phyloP scores from a whole-genome alignment of 2,113 vertebrate species.

The Okapia johnstoni region DNA sequence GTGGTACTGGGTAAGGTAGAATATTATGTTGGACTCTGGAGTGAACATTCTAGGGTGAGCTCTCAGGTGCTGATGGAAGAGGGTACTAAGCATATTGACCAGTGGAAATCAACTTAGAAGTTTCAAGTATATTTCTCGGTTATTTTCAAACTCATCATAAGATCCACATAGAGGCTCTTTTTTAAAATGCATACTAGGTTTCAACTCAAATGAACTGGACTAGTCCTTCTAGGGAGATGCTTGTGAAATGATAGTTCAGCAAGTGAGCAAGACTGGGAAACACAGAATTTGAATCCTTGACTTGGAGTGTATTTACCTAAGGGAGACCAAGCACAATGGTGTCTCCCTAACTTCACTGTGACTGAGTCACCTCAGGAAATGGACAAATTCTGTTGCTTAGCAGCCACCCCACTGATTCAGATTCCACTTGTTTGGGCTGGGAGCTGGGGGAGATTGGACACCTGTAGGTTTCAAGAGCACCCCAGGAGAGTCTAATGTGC shows the following conservation, averaged over 20 bases:
- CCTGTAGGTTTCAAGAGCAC: accelerated
- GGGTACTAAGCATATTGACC: accelerated
- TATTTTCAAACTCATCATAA: not conserved
- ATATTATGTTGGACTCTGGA: not conserved
- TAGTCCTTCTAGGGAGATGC: not conserved
- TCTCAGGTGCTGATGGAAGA: not conserved
- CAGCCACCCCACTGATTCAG: not conserved
- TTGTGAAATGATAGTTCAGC: not conserved
- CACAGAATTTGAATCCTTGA: accelerated
- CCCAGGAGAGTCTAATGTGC: accelerated
- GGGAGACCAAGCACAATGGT: accelerated
- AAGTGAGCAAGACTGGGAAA: not conserved
- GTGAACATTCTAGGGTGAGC: no score
- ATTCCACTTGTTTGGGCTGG: not conserved
- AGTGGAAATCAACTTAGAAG: not conserved
- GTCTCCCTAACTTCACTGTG: accelerated
- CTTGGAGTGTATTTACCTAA: accelerated
- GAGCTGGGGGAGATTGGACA: not conserved
- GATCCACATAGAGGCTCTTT: not conserved
- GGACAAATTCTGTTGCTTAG: not conserved
- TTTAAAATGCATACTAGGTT: not conserved
- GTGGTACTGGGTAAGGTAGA: accelerated
- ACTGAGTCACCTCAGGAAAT: no score
- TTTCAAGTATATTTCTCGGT: not conserved
- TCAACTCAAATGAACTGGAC: not conserved